Evolutionary conservation across 2,113 vertebrate genomes (phyloP), one percentile per base, ranked within the genome.

Genomic region (Pseudorectes ferrugineus): DNA sequence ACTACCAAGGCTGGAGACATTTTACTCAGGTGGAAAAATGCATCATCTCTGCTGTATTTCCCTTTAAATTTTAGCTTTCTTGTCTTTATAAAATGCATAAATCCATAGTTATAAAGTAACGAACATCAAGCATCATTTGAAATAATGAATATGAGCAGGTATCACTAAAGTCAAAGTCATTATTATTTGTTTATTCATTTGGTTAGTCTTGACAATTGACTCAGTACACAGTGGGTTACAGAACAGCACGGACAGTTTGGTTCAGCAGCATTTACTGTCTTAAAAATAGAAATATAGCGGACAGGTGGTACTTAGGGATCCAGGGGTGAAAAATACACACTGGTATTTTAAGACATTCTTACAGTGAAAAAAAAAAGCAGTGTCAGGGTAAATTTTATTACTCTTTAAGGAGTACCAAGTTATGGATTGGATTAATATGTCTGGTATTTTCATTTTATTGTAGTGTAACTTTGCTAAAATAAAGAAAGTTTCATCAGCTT

Each of bases 161-260:
- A 52, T 88, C 59, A 52, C 38, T 51, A 22, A 87, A 46, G 28
- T 72, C 3, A 26, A 89, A 46, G 28, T 75, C 4, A 36, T 80
- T 75, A 74, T 87, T 93, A 63, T 92, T 96, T 95, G 8, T 81
- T 95, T 46, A 54, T 93, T 88, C 33, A 87, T 88, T 89, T 92
- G 52, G 28, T 87, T 89, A 46, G 17, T 89, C n/a, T 79, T 92
- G 62, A 49, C 46, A 73, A 54, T 33, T 57, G 82, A 52, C 59
- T 51, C 31, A 12, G 28, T 74, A 10, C 51, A 83, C 51, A 83
- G 22, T n/a, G 63, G 18, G 19, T 66, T 81, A n/a, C 8, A 76
- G 45, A 78, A 55, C n/a, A 48, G 28, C 57, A 21, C 11, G 75
- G 68, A 35, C 45, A 62, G 36, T 67, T 77, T 46, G 20, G 31